These are phyloP conservation scores for Mya arenaria DNA, from an alignment of 1,140 invertebrate genomes.

Conservation along the genomic window DNA sequence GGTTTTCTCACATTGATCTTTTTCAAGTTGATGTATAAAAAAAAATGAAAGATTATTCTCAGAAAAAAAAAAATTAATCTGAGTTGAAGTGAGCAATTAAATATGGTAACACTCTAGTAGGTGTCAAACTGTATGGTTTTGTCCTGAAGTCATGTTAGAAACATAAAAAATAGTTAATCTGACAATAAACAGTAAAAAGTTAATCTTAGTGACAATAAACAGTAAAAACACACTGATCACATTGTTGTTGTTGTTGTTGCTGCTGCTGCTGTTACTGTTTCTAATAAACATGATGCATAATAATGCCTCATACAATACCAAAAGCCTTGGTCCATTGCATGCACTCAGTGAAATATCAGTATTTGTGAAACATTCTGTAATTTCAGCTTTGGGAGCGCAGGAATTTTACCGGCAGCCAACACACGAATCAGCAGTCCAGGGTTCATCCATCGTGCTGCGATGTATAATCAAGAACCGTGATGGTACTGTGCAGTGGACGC, in stretches of 20 bases:
- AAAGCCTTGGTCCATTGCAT: background rate
- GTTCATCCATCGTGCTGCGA: constrained; percentile 88
- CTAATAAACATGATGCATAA: background rate
- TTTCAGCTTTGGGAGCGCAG: constrained; percentile 42
- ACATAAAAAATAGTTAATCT: too few species aligned
- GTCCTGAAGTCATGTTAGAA: too few species aligned
- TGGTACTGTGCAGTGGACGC: constrained; percentile 96
- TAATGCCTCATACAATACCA: background rate
- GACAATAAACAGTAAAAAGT: too few species aligned
- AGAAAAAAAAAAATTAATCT: too few species aligned
- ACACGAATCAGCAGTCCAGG: constrained; percentile 25
- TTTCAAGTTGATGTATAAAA: too few species aligned
- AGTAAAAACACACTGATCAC: background rate
- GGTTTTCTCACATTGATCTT: too few species aligned
- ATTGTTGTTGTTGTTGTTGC: background rate
- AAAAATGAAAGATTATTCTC: too few species aligned
- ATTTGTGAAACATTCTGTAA: background rate
- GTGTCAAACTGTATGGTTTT: too few species aligned
- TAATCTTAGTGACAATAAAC: background rate
- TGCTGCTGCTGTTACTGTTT: background rate
- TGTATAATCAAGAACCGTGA: constrained; percentile 93
- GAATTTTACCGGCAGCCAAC: constrained; percentile 44
- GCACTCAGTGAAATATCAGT: background rate
- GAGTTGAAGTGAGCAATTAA: too few species aligned
- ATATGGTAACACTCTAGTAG: too few species aligned